Evolutionary conservation across 2,797 vertebrate species (phyloP).

Genomic region (Tragelaphus oryx): DNA sequence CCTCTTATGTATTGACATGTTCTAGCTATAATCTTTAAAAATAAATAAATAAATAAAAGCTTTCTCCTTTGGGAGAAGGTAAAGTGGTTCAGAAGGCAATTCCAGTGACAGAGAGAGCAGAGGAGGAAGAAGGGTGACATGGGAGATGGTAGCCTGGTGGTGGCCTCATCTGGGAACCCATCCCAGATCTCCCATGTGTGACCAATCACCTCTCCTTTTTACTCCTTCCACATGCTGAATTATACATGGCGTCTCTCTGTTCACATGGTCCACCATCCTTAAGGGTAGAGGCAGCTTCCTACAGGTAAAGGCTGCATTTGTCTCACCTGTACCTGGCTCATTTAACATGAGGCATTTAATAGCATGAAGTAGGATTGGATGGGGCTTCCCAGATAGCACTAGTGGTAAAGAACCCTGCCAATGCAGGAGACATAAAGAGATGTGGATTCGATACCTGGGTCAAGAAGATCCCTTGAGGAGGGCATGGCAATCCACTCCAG

Average conservation of each 20-base stretch:
- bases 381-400: background rate
- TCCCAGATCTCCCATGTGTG: fast-evolving
- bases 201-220: background rate
- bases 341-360: background rate
- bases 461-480: background rate
- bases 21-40: background rate
- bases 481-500: background rate
- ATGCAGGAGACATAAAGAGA: background rate
- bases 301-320: background rate
- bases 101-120: background rate
- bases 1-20: background rate
- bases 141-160: background rate
- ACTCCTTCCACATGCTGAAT: fast-evolving
- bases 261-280: background rate
- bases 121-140: background rate
- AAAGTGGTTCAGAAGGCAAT: background rate
- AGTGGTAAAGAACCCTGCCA: background rate
- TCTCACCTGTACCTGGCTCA: background rate
- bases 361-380: background rate
- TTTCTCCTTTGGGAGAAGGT: background rate
- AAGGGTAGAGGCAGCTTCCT: background rate
- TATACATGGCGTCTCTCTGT: background rate
- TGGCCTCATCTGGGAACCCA: background rate
- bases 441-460: background rate
- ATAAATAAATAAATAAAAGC: background rate